Base-by-base conservation (phyloP, 2,888 invertebrate species). In the Pegoplata infirma region DNA sequence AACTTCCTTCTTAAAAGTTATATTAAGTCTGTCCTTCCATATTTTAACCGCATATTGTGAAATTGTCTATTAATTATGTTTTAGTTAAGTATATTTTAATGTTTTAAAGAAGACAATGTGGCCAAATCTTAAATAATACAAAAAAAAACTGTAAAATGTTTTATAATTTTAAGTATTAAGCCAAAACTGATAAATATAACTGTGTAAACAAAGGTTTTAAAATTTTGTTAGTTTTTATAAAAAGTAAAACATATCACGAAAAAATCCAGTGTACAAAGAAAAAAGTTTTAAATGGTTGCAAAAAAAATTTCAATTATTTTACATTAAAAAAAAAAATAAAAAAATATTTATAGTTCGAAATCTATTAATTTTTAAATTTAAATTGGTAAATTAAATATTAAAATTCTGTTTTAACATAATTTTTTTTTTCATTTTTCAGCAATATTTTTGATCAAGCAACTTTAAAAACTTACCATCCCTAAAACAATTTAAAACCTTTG, bases 181-280 rank as follows among this genome's bases (percentile, higher is more conserved):
- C 25, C 25, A 25, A 36, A 36, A 40, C n/a, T 12, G 2, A 40
- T 4, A 1, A n/a, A 55, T 28, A 21, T n/a, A 28, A n/a, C 1
- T 32, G 36, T 56, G n/a, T 56, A 17, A 40, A 58, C 58, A 58
- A 44, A 58, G 58, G 58, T 58, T 58, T 58, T 44, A 58, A 58
- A 58, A n/a, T n/a, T n/a, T 44, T 58, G 58, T 40, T 5, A 1
- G 19, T 58, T 40, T 1, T 25, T 17, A 23, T n/a, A 49, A 32
- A 19, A 56, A 8, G n/a, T n/a, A n/a, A 58, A 58, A 58, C 58
- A 58, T 58, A 58, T 58, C 58, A 58, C 23, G 14, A 5, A 58
- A 44, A 36, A 28, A n/a, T n/a, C n/a, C n/a, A n/a, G n/a, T n/a
- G n/a, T n/a, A n/a, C n/a, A n/a, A n/a, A n/a, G 3, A 23, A 6